Evolutionary conservation across 1,140 invertebrate species (phyloP), one percentile per base, ranked within the genome.

Genomic region (Aphidius ervi): DNA sequence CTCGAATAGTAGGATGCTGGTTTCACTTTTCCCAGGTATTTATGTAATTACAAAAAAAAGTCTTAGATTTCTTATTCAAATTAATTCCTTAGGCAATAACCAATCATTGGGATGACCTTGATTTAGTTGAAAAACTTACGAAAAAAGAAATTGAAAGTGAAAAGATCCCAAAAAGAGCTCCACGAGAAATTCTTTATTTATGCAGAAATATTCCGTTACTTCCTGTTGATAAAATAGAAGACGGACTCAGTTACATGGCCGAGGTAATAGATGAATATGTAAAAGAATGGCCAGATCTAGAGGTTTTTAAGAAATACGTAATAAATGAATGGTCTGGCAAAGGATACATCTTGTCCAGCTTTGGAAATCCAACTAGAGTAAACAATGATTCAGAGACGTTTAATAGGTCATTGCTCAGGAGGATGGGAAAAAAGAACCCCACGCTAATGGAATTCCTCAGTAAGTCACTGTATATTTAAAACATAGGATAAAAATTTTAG

Each of bases 11-110:
- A 40, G 57, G 57, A n/a, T 59, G 57, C 37, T 59, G 57, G 57
- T 59, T 59, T 43, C 57, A 59, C 47, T 59, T 59, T 41, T 23
- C 31, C 31, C 46, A 59, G 47, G 57, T 59, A 46, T 42, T n/a
- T 16, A 16, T 16, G 5, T 47, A n/a, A 8, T 47, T 47, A 8
- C 2, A 47, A 8, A 78, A 68, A 6, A 80, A 16, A 9, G 10
- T 9, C 9, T n/a, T 6, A 6, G 43, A 1, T 10, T 8, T 6
- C 10, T 10, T 45, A 10, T 10, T 50, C 37, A 23, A 31, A 31
- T 5, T 23, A 6, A 6, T 20, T 31, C 37, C 37, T 6, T 50
- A 50, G 48, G 48, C 48, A 6, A 23, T 50, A 16, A 31, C 48
- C 4, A 31, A 9, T 5, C 16, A 50, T 6, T 50, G 23, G 48